Conservation (phyloP, 2,797 vertebrate genomes). For the Crocodylus rhombifer region DNA sequence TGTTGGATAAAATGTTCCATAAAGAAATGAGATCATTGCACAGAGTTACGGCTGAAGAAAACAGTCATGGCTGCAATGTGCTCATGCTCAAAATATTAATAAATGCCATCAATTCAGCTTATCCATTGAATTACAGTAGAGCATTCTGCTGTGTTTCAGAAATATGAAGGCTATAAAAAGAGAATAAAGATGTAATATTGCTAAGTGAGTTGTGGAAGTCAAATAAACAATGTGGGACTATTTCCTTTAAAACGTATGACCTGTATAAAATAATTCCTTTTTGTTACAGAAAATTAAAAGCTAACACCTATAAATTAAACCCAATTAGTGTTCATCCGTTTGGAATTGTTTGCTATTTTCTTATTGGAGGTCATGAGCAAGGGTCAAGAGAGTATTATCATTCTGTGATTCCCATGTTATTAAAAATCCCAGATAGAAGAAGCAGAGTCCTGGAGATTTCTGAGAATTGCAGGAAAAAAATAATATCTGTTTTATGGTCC, state of each 20-base stretch:
- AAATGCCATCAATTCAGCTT: background rate
- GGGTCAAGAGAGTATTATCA: background rate
- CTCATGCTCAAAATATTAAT: background rate
- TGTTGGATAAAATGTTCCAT: background rate
- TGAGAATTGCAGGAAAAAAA: background rate
- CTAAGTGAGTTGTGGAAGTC: background rate
- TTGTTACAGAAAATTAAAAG: background rate
- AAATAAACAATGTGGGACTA: background rate
- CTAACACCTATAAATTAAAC: background rate
- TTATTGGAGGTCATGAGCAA: background rate
- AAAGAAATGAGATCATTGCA: background rate
- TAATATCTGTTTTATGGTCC: background rate
- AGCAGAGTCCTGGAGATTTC: background rate
- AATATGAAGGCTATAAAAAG: background rate
- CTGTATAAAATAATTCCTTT: background rate
- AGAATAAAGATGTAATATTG: background rate
- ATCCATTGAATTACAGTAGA: background rate
- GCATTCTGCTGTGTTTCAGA: background rate
- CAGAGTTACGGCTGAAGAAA: conserved; percentile 16
- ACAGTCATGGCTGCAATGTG: fast-evolving
- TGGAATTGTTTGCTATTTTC: background rate
- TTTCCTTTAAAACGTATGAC: background rate
- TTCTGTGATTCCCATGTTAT: background rate
- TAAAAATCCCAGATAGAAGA: background rate
- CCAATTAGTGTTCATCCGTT: background rate